Evolutionary conservation across 2,113 vertebrate genomes (phyloP).

Genomic region (Pionites leucogaster): DNA sequence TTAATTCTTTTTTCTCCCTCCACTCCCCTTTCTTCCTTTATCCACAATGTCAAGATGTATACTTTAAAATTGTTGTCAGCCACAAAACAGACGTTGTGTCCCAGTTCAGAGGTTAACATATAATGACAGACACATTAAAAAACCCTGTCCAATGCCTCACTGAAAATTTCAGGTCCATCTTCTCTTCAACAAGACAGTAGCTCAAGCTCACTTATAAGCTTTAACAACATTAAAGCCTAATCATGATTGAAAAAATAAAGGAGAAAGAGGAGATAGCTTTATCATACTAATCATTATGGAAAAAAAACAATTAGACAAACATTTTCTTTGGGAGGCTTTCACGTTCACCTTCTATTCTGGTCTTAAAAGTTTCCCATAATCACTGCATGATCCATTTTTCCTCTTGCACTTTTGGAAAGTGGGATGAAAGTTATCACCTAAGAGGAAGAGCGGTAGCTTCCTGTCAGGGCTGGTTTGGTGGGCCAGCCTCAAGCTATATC

Average conservation of each 20-base stretch:
- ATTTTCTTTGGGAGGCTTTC: neutral
- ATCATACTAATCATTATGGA: constrained; percentile 28
- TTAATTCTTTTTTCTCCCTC: constrained; percentile 72
- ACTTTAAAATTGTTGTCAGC: constrained; percentile 69
- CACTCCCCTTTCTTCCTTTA: constrained; percentile 63
- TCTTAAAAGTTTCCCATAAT: neutral
- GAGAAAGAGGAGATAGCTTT: constrained; percentile 22
- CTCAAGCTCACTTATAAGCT: constrained; percentile 66
- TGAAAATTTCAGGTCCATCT: constrained; percentile 64
- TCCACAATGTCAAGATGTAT: constrained; percentile 62
- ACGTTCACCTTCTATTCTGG: neutral
- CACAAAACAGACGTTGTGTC: constrained; percentile 58
- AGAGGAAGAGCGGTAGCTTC: neutral
- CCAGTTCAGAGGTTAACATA: constrained; percentile 71
- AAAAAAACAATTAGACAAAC: constrained; percentile 5
- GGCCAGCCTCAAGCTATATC: neutral
- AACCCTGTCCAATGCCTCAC: constrained; percentile 52
- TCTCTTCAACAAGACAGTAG: constrained; percentile 60
- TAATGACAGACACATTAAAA: constrained; percentile 75
- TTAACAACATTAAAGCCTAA: constrained; percentile 61
- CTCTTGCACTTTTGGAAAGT: neutral
- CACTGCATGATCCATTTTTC: neutral
- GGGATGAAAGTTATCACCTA: neutral
- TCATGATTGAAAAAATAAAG: constrained; percentile 54
- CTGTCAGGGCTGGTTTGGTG: neutral